phyloP scores from a whole-genome alignment of 2,113 vertebrate genomes.

The Oriolus oriolus region DNA sequence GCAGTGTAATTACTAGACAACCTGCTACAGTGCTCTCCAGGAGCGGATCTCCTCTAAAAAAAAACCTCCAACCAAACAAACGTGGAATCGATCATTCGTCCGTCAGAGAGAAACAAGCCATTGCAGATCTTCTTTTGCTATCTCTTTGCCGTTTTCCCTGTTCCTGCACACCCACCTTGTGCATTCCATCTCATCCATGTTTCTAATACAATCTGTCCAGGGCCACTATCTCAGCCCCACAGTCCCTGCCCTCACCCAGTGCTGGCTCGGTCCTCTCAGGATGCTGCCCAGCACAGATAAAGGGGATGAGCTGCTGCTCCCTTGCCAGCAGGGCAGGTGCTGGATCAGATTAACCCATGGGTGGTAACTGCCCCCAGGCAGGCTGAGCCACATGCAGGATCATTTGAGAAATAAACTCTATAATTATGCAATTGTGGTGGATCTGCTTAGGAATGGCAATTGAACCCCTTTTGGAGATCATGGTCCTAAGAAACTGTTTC shows the following conservation, averaged over 20 bases:
- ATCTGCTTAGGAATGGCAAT: background rate
- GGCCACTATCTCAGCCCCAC: background rate
- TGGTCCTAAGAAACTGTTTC: background rate
- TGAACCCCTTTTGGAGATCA: background rate
- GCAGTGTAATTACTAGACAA: background rate
- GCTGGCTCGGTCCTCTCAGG: background rate
- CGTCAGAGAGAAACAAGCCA: background rate
- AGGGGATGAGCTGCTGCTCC: background rate
- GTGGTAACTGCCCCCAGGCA: background rate
- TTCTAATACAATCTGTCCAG: background rate
- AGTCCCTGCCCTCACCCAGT: background rate
- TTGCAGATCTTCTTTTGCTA: background rate
- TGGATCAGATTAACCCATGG: background rate
- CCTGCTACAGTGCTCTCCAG: background rate
- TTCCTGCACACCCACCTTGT: background rate
- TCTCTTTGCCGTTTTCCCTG: background rate
- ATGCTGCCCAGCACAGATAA: background rate
- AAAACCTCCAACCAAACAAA: background rate
- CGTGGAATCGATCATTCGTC: accelerated
- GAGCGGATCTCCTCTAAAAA: background rate
- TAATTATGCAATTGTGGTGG: background rate
- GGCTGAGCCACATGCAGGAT: background rate
- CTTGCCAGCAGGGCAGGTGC: background rate
- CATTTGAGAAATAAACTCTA: background rate
- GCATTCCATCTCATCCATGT: background rate